These are phyloP conservation scores for Callimorpha dominula DNA, from an alignment of 2,888 invertebrate species.

Conservation along the genomic window DNA sequence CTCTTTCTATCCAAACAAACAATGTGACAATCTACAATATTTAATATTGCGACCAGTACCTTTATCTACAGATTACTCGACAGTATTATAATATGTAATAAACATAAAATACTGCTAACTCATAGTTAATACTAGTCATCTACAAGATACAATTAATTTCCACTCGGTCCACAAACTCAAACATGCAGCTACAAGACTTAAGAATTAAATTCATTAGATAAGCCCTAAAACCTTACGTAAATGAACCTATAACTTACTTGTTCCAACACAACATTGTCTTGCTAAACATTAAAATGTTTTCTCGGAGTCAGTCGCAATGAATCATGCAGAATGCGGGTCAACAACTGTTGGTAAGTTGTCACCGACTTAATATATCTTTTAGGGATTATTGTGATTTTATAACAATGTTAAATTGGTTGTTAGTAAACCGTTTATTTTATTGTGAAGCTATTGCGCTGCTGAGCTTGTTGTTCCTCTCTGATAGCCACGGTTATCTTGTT, in stretches of 20 bases:
- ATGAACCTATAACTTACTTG: constrained; percentile 11
- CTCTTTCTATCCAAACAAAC: too few species aligned
- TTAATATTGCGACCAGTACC: too few species aligned
- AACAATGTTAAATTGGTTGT: neutral
- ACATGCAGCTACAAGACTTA: neutral
- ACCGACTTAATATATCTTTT: constrained; percentile 4
- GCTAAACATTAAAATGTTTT: constrained; percentile 49
- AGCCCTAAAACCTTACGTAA: constrained; percentile 11
- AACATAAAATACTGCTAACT: neutral
- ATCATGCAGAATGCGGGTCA: constrained; percentile 45
- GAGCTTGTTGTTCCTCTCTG: neutral
- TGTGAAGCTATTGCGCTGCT: neutral
- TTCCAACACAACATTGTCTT: constrained; percentile 36
- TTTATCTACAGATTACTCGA: too few species aligned
- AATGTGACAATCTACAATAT: too few species aligned
- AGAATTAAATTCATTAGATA: constrained; percentile 13
- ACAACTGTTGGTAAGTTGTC: constrained; percentile 16
- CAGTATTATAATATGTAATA: neutral
- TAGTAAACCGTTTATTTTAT: neutral
- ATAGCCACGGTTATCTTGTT: neutral
- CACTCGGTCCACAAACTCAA: neutral
- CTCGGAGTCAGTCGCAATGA: constrained; percentile 29
- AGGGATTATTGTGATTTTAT: constrained; percentile 3
- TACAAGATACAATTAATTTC: neutral
- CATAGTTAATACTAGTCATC: neutral